These are phyloP conservation scores for Pipistrellus kuhlii DNA, from an alignment of 2,797 vertebrate species.

Conservation along the genomic window DNA sequence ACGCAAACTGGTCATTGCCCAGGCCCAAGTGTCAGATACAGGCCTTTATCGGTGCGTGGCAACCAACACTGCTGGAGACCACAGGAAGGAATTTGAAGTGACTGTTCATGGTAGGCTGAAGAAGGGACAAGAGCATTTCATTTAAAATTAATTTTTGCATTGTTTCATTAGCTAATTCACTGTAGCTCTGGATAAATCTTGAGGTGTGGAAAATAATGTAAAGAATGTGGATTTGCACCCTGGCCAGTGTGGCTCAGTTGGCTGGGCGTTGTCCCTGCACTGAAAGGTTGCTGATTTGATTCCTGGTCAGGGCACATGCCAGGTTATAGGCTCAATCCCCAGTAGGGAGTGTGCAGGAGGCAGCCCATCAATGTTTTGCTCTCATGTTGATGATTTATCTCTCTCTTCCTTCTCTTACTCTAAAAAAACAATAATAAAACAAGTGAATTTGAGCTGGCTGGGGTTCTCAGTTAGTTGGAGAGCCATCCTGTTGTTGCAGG, in stretches of 20 bases:
- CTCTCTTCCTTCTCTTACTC: not conserved
- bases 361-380: not conserved
- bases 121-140: not conserved
- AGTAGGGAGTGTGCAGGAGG: not conserved
- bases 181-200: not conserved
- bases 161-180: constrained; percentile 14
- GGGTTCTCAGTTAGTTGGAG: not conserved
- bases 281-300: not conserved
- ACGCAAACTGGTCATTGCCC: constrained; percentile 91
- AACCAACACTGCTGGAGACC: constrained; percentile 93
- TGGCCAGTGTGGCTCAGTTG: not conserved
- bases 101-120: constrained; percentile 92
- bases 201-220: not conserved
- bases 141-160: not conserved
- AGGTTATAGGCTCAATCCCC: not conserved
- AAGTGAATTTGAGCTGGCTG: not conserved
- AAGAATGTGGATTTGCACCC: not conserved
- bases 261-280: not conserved
- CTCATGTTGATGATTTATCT: not conserved
- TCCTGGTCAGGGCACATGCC: not conserved
- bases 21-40: constrained; percentile 92
- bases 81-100: constrained; percentile 92
- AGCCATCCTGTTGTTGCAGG: not conserved
- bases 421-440: not conserved
- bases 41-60: constrained; percentile 95